phyloP scores from a whole-genome alignment of 2,113 vertebrate genomes.

The Cyprinus carpio region DNA sequence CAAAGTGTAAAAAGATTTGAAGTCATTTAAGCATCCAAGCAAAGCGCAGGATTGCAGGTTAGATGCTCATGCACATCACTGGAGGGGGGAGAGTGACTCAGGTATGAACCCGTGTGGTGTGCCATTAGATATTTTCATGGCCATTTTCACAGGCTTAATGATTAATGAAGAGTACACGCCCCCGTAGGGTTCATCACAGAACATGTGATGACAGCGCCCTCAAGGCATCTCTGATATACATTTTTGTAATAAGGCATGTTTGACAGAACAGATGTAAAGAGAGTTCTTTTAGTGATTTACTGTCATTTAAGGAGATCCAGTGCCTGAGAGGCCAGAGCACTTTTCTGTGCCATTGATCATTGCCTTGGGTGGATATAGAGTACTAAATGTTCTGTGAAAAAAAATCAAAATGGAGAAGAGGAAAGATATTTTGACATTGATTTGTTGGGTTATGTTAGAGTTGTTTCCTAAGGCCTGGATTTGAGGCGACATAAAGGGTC shows the following conservation, averaged over 20 bases:
- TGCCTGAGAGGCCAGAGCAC: background rate
- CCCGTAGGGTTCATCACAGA: conserved; percentile 26
- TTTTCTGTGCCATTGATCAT: conserved; percentile 22
- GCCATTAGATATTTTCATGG: conserved; percentile 41
- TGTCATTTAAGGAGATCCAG: conserved; percentile 17
- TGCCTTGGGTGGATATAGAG: background rate
- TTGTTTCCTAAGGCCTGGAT: background rate
- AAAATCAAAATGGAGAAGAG: too few relatives aligned
- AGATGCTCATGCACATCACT: conserved; percentile 33
- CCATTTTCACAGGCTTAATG: conserved; percentile 47
- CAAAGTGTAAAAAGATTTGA: background rate
- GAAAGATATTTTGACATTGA: conserved; percentile 16
- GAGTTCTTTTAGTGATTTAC: conserved; percentile 39
- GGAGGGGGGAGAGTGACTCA: conserved; percentile 38
- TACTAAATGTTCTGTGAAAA: conserved; percentile 3
- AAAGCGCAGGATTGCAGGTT: conserved; percentile 21
- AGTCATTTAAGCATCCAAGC: background rate
- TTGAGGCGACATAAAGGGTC: conserved; percentile 8
- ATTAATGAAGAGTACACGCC: conserved; percentile 41
- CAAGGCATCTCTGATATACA: conserved; percentile 35
- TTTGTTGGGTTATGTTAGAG: background rate
- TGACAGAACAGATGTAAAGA: conserved; percentile 56
- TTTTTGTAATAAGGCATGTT: conserved; percentile 38
- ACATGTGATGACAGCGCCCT: conserved; percentile 44
- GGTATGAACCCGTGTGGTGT: conserved; percentile 35